Conservation (phyloP, 2,113 vertebrate species). For the Anthoscopus minutus region DNA sequence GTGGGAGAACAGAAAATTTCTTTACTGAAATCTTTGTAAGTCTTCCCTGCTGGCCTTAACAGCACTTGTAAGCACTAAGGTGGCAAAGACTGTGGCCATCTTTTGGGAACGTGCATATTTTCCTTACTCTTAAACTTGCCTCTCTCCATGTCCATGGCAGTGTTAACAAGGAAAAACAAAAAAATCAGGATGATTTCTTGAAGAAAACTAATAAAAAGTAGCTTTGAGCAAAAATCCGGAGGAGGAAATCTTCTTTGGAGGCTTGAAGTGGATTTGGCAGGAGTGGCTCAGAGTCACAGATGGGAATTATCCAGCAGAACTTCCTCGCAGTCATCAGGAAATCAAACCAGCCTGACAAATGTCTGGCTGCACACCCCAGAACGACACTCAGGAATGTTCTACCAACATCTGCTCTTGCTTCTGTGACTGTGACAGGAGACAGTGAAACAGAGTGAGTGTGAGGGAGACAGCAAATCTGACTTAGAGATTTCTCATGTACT, state of each 20-base stretch:
- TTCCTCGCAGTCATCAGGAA: background rate
- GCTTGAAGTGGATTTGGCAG: constrained; percentile 4
- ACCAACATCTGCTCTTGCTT: constrained; percentile 41
- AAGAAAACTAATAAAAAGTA: background rate
- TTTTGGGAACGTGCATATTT: background rate
- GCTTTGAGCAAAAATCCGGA: background rate
- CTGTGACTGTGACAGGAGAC: background rate
- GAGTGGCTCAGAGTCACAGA: background rate
- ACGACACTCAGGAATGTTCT: constrained; percentile 11
- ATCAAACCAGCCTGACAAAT: constrained; percentile 42
- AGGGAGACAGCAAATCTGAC: background rate
- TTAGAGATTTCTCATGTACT: background rate
- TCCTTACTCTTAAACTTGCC: background rate
- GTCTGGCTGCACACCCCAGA: constrained; percentile 30
- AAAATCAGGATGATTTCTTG: background rate
- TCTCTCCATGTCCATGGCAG: background rate
- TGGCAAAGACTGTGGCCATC: background rate
- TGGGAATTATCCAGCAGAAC: constrained; percentile 28
- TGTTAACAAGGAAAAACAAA: background rate
- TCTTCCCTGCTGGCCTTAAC: background rate
- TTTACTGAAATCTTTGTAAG: background rate
- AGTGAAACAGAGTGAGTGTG: background rate
- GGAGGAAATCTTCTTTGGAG: background rate
- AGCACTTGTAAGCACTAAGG: background rate
- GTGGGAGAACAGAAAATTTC: background rate